A percentile compares a stretch with the other conserved stretches of the same genome.
Evolutionary conservation across 2,888 invertebrate species (phyloP).

Genomic region (Matsumyia berberina): DNA sequence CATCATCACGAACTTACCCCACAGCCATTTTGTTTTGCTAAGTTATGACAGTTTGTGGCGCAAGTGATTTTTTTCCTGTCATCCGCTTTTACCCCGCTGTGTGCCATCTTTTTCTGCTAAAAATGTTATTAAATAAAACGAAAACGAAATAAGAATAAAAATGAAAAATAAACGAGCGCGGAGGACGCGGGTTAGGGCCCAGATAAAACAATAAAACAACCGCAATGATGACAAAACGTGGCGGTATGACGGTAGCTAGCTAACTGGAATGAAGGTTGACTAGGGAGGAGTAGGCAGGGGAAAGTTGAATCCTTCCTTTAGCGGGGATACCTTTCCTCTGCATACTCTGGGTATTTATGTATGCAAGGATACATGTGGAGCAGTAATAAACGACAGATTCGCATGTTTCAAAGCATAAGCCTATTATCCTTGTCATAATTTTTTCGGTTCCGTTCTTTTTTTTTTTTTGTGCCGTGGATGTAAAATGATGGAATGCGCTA

Average conservation of each 20-base stretch:
- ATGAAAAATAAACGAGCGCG: constrained; percentile 62
- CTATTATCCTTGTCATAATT: constrained; percentile 72
- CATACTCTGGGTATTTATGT: constrained; percentile 32
- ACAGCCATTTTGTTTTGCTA: constrained; percentile 68
- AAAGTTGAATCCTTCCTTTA: constrained; percentile 36
- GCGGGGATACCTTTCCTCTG: constrained; percentile 24
- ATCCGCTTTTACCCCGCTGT: constrained; percentile 41
- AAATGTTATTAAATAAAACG: constrained; percentile 69
- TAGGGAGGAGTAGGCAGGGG: constrained; percentile 1
- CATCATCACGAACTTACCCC: constrained; percentile 63
- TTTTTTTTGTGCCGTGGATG: constrained; percentile 24
- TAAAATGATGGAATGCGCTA: constrained; percentile 24
- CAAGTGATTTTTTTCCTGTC: constrained; percentile 67
- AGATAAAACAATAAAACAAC: constrained; percentile 67
- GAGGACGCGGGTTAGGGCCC: background rate
- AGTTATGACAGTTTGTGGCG: constrained; percentile 76
- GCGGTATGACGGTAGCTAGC: constrained; percentile 39
- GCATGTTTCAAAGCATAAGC: constrained; percentile 78
- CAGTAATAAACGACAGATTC: constrained; percentile 77
- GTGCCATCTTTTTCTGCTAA: constrained; percentile 48
- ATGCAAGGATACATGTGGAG: constrained; percentile 57
- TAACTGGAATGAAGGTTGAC: constrained; percentile 21
- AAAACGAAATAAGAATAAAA: constrained; percentile 62
- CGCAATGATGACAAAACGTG: constrained; percentile 63
- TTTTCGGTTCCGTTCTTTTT: constrained; percentile 41